Evolutionary conservation across 2,797 vertebrate genomes (phyloP), one percentile per base, ranked within the genome.

Genomic region (Novumbra hubbsi): DNA sequence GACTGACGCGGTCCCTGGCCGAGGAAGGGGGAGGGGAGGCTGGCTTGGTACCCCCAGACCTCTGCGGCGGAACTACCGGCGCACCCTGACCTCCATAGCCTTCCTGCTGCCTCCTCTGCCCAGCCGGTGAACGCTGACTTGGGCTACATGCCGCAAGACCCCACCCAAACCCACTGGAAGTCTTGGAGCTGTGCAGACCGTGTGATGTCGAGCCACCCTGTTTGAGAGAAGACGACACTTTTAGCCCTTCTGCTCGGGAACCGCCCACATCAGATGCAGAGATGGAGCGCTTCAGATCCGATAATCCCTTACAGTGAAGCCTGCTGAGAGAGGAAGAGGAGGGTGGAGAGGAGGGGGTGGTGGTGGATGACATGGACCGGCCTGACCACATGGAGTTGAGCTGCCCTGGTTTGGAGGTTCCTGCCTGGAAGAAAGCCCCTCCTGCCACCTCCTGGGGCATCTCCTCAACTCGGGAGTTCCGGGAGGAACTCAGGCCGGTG

Each of bases 1-100:
- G 95, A 63, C 84, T 94, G 76, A 92, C 81, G 17, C 82, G 84
- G 85, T 89, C 87, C n/a, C 77, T 89, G 0, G 0, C 84, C 0
- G 77, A 72, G 0, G 90, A 85, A 1, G 73, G 48, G 0, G 84
- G 74, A 0, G 79, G 79, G 27, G 81, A 50, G 2, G 74, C 27
- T 0, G 65, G 68, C 68, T 84, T 90, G 70, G 81, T 73, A 3
- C 81, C 72, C 32, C 49, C 24, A 5, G 83, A 73, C 78, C 57
- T 83, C 75, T 82, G 84, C 76, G 86, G 89, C 1, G 78, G 87
- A 6, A 66, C 48, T 28, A 34, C 28, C 21, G 63, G 73, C 27
- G 63, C 73, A 0, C 48, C n/a, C 24, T 72, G 82, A 38, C 48
- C 57, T 12, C 67, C 71, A 5, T 30, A 34, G 4, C 49, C 70